A percentile compares a stretch with the other conserved stretches of the same genome.
Evolutionary conservation across 2,888 invertebrate genomes (phyloP).

Genomic region (Andrena flavipes): DNA sequence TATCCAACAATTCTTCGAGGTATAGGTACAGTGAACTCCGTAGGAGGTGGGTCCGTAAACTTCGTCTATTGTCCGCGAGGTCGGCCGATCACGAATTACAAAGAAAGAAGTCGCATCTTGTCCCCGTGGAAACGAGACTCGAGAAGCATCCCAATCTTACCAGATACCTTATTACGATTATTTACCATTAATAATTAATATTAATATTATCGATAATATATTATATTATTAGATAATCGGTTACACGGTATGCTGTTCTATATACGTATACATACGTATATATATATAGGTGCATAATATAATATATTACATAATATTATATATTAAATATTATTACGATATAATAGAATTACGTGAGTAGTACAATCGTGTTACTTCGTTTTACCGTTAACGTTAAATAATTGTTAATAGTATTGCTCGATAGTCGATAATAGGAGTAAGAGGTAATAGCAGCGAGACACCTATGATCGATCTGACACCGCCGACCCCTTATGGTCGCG

Average conservation of each 20-base stretch:
- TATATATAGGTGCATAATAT: constrained; percentile 39
- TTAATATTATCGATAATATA: constrained; percentile 67
- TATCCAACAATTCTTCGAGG: constrained; percentile 65
- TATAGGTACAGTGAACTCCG: constrained; percentile 70
- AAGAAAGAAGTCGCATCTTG: neutral
- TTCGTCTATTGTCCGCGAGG: constrained; percentile 57
- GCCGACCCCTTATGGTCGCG: neutral
- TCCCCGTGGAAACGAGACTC: constrained; percentile 30
- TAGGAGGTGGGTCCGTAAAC: constrained; percentile 55
- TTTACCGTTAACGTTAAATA: constrained; percentile 44
- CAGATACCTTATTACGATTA: constrained; percentile 17
- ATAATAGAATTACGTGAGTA: constrained; percentile 44
- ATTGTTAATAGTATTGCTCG: constrained; percentile 53
- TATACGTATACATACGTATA: constrained; percentile 33
- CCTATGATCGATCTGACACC: neutral
- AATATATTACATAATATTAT: constrained; percentile 65
- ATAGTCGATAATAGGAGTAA: constrained; percentile 48
- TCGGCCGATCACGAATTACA: constrained; percentile 31
- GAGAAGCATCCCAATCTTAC: constrained; percentile 22
- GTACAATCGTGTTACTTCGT: constrained; percentile 33
- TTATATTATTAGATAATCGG: constrained; percentile 57
- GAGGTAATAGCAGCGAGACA: constrained; percentile 37
- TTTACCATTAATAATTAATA: constrained; percentile 57
- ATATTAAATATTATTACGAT: constrained; percentile 58
- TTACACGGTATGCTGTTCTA: constrained; percentile 27